These are phyloP conservation scores for Ictalurus punctatus DNA, from an alignment of 2,113 vertebrate species.

Conservation along the genomic window DNA sequence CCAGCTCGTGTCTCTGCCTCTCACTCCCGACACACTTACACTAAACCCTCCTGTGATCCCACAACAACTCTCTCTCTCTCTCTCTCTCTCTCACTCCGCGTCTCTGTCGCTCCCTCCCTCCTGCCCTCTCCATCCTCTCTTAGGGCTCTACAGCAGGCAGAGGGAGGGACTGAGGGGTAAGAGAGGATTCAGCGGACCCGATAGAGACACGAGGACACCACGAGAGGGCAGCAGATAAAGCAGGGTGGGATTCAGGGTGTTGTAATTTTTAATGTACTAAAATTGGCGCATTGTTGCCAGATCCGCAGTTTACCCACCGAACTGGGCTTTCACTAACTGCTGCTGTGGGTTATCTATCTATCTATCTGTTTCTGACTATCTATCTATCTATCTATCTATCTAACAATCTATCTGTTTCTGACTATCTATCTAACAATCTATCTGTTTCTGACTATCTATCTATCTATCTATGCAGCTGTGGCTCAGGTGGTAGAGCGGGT, in stretches of 20 bases:
- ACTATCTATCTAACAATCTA: no score
- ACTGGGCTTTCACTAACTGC: neutral
- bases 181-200: constrained; percentile 39
- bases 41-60: neutral
- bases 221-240: constrained; percentile 44
- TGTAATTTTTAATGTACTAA: neutral
- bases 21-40: neutral
- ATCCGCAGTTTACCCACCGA: neutral
- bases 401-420: neutral
- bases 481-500: no score
- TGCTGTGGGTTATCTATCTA: neutral
- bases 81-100: constrained; percentile 3
- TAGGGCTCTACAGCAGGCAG: constrained; percentile 46
- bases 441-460: no score
- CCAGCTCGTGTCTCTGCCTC: neutral
- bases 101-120: constrained; percentile 51
- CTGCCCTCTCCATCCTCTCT: constrained; percentile 44
- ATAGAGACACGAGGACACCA: constrained; percentile 51
- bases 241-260: neutral
- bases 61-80: constrained; percentile 9
- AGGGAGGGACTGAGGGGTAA: constrained; percentile 48
- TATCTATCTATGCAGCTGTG: no score
- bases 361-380: neutral
- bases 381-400: neutral
- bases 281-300: neutral